Base-by-base conservation (phyloP, 1,140 invertebrate species). In the Oncopodura yosiiana region DNA sequence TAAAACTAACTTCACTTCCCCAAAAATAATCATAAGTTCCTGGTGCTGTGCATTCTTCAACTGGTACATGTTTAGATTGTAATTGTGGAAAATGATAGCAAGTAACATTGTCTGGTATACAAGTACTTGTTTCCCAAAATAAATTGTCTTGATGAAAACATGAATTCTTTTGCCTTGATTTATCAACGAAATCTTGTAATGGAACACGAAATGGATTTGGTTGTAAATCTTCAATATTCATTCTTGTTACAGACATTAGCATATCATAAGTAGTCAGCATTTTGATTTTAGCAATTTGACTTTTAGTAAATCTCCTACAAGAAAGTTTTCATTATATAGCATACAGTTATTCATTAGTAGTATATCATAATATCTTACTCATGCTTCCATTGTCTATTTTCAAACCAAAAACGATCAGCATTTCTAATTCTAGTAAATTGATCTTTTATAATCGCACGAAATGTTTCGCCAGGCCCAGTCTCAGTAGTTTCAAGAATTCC, bases 401-500 rank as follows among this genome's bases (percentile, higher is more conserved):
- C 73, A 63, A 73, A 80, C 77, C 78, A 80, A 67, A 78, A 79
- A 48, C 77, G 56, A 65, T 80, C 77, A 1, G 71, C 76, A 66
- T 76, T 68, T 52, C 77, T 60, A 44, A 78, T 76, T 53, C 77
- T 65, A 32, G 58, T 51, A 66, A 79, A 79, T 56, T 79, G 78
- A 65, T 79, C 75, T 29, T 63, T 60, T 32, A 78, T 76, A 27
- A 79, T 72, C 14, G 49, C 54, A 54, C 61, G 64, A 65, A 85
- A 83, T 2, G 84, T 68, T 65, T 75, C 71, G 2, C 82, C 82
- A 2, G 79, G 80, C 29, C 76, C 73, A 49, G 71, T 61, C 19
- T 70, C 60, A 21, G 48, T 60, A 2, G 80, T 80, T 68, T 84
- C 81, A 34, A 83, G 58, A 66, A 84, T 76, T 4, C 81, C 82